phyloP scores from a whole-genome alignment of 2,888 invertebrate species.

The Erpobdella octoculata region DNA sequence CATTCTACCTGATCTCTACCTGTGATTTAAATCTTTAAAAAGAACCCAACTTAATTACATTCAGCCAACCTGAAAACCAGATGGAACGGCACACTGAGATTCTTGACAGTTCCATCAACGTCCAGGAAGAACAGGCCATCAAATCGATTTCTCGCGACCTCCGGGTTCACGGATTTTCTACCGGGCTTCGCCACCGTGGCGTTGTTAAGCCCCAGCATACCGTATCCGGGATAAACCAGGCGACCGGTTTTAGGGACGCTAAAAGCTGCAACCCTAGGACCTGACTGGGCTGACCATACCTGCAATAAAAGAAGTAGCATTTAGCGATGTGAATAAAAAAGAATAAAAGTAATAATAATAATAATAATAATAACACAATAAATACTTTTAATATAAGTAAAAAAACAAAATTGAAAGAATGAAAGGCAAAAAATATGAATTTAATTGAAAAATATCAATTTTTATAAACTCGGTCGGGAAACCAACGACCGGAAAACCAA shows the following conservation, averaged over 20 bases:
- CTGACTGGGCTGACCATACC: slow-evolving; percentile 80
- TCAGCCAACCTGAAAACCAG: slow-evolving; percentile 61
- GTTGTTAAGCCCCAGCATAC: slow-evolving; percentile 67
- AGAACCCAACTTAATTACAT: too few species aligned
- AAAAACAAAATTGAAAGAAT: too few species aligned
- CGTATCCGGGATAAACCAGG: slow-evolving; percentile 68
- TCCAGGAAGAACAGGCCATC: slow-evolving; percentile 69
- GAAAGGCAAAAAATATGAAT: too few species aligned
- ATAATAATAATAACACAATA: too few species aligned
- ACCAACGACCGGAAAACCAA: too few species aligned
- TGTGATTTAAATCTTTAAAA: too few species aligned
- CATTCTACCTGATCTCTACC: too few species aligned
- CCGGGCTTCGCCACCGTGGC: slow-evolving; percentile 46
- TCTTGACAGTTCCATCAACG: slow-evolving; percentile 72
- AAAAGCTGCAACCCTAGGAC: slow-evolving; percentile 81
- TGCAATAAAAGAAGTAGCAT: slow-evolving; percentile 33
- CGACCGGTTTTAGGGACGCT: slow-evolving; percentile 71
- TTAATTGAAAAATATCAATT: too few species aligned
- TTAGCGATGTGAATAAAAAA: background rate
- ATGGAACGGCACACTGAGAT: slow-evolving; percentile 80
- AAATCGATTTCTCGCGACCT: slow-evolving; percentile 39
- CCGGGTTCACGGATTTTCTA: background rate
- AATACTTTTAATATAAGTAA: too few species aligned
- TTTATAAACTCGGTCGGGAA: too few species aligned
- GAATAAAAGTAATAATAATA: background rate